Conservation (phyloP, 2,113 vertebrate genomes). For the Phalacrocorax carbo region DNA sequence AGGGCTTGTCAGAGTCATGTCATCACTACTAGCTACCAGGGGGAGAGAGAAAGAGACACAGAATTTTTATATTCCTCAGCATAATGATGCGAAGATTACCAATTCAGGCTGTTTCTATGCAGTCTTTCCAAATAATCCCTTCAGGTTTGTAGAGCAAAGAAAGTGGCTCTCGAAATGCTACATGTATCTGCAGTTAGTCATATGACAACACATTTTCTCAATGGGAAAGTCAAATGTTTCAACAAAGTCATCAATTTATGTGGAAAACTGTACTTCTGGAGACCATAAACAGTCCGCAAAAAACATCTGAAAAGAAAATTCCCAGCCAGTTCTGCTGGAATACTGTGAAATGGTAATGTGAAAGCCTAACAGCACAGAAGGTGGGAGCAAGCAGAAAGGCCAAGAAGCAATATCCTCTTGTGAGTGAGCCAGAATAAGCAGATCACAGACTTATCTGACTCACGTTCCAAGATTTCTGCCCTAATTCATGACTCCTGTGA, state of each 20-base stretch:
- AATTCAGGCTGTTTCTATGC: not conserved
- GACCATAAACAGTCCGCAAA: conserved; percentile 50
- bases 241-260: conserved; percentile 21
- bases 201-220: conserved; percentile 11
- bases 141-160: not conserved
- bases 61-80: not conserved
- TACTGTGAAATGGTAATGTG: not conserved
- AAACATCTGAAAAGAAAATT: conserved; percentile 36
- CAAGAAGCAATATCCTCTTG: conserved; percentile 53
- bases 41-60: not conserved
- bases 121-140: not conserved
- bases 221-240: conserved; percentile 28
- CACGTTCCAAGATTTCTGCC: conserved; percentile 1
- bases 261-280: conserved; percentile 46
- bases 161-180: not conserved
- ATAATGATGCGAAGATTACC: not conserved
- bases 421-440: conserved; percentile 27
- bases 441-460: conserved; percentile 24
- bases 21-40: conserved; percentile 91
- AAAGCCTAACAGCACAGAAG: conserved; percentile 32
- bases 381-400: conserved; percentile 32
- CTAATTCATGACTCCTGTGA: not conserved
- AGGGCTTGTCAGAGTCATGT: conserved; percentile 98
- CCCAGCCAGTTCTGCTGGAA: conserved; percentile 46
- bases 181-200: not conserved